phyloP scores from a whole-genome alignment of 1,140 invertebrate species.

The Zelostemma sp. region DNA sequence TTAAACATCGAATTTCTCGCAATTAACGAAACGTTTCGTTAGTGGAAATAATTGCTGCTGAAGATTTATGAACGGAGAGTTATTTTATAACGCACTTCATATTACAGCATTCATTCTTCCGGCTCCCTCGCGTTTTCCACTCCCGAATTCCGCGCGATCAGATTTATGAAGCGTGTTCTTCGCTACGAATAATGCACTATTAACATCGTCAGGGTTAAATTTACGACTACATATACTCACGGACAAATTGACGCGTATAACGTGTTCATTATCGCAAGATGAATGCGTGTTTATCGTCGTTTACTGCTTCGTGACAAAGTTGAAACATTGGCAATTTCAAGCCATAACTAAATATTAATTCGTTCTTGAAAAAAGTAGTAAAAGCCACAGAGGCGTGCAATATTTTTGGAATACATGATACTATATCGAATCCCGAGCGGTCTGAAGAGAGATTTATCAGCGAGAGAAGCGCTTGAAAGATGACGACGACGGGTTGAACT shows the following conservation, averaged over 20 bases:
- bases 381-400: too few species aligned
- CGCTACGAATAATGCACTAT: conserved; percentile 5
- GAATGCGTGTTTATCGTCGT: too few species aligned
- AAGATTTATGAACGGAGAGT: neutral
- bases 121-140: neutral
- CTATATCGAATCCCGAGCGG: conserved; percentile 57
- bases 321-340: neutral
- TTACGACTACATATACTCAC: neutral
- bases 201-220: neutral
- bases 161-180: conserved; percentile 6
- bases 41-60: neutral
- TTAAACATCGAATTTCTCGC: too few species aligned
- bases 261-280: neutral
- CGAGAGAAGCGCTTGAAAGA: conserved; percentile 48
- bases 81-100: neutral
- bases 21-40: neutral
- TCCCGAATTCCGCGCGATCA: conserved; percentile 4
- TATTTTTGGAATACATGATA: too few species aligned
- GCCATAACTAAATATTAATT: too few species aligned
- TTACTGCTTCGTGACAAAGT: neutral
- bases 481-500: conserved; percentile 43
- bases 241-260: neutral
- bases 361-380: too few species aligned
- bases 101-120: neutral
- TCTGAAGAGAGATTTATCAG: conserved; percentile 59